Evolutionary conservation across 2,888 invertebrate genomes (phyloP), one percentile per base, ranked within the genome.

Genomic region (Chymomyza procnemis): DNA sequence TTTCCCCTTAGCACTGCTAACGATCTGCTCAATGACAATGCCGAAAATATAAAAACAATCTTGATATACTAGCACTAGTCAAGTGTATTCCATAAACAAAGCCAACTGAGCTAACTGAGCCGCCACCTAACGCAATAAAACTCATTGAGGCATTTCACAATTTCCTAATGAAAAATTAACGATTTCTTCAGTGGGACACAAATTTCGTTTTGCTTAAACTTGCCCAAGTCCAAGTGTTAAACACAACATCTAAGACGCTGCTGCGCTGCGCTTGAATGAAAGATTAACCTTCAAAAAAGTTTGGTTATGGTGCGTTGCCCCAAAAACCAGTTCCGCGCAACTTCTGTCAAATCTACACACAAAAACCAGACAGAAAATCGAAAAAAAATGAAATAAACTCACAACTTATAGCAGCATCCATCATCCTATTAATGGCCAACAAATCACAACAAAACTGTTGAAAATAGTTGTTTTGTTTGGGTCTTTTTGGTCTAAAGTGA

Each of bases 231-330:
- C 19, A 70, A 69, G 67, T 75, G 67, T 75, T 75, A 73, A 69
- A 73, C 47, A 66, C 59, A 26, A 6, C 56, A 62, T 66, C n/a
- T n/a, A n/a, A n/a, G n/a, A n/a, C n/a, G n/a, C n/a, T n/a, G n/a
- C n/a, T n/a, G n/a, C n/a, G 61, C 9, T 18, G 48, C 61, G 61
- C 19, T 58, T 76, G 67, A 72, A 73, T 73, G 73, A 82, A 77
- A 83, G 79, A 83, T 79, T 76, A 77, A 76, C 85, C 85, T 85
- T 80, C 79, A 75, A 73, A 30, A 26, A 26, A 16, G 55, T 59
- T 68, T 61, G 48, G 63, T 67, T 54, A 62, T 55, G 19, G 34
- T 18, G 21, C 34, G 67, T 79, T 83, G 76, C 76, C 71, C 69
- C 71, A 70, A 59, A 82, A 86, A 86, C 81, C 87, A 60, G 81